phyloP scores from a whole-genome alignment of 2,888 invertebrate genomes.

The Zootermopsis nevadensis region DNA sequence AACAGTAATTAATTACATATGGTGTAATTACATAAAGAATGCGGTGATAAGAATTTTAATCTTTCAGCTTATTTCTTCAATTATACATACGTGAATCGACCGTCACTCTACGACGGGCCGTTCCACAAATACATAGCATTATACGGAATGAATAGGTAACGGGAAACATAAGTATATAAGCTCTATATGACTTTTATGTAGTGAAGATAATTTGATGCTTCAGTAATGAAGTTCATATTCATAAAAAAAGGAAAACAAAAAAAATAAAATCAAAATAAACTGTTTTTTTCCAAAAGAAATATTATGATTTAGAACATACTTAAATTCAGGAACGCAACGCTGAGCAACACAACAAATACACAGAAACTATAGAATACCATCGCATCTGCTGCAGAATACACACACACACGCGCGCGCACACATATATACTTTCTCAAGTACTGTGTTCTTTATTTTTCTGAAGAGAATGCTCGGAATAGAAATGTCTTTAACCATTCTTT shows the following conservation, averaged over 20 bases:
- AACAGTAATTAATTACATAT: not conserved
- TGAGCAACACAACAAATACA: too few relatives aligned
- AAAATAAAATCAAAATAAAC: too few relatives aligned
- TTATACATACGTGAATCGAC: not conserved
- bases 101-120: not conserved
- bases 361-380: not conserved
- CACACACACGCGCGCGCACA: too few relatives aligned
- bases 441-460: not conserved
- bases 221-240: too few relatives aligned
- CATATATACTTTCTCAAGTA: not conserved
- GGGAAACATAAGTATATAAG: not conserved
- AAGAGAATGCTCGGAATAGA: not conserved
- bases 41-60: not conserved
- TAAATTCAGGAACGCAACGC: too few relatives aligned
- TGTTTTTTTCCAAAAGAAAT: too few relatives aligned
- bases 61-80: not conserved
- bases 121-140: not conserved
- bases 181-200: not conserved
- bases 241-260: too few relatives aligned
- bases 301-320: too few relatives aligned
- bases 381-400: not conserved
- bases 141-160: not conserved
- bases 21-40: not conserved
- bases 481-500: not conserved
- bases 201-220: too few relatives aligned